phyloP scores from a whole-genome alignment of 1,140 invertebrate species.

The Pogonus chalceus region DNA sequence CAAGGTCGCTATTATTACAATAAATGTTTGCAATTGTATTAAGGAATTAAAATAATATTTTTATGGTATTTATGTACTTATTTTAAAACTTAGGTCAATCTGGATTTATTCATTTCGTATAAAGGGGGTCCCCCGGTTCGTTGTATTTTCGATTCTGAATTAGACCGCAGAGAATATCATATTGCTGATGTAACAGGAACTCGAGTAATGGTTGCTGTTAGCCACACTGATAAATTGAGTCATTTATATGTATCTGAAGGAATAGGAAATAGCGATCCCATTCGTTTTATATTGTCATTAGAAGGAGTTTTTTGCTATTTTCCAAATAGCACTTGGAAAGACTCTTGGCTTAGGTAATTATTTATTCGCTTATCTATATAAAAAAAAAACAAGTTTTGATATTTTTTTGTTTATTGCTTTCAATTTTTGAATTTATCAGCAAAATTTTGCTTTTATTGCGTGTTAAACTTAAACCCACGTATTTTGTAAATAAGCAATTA shows the following conservation, averaged over 20 bases:
- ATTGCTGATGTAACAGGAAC: slow-evolving; percentile 73
- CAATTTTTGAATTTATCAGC: background rate
- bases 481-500: too few relatives aligned
- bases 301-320: slow-evolving; percentile 76
- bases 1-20: too few relatives aligned
- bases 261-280: slow-evolving; percentile 43
- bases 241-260: slow-evolving; percentile 70
- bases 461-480: too few relatives aligned
- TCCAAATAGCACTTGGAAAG: slow-evolving; percentile 65
- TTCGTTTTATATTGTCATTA: slow-evolving; percentile 67
- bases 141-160: slow-evolving; percentile 62
- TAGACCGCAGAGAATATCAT: slow-evolving; percentile 60
- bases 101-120: slow-evolving; percentile 72
- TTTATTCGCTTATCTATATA: background rate
- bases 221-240: slow-evolving; percentile 58
- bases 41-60: too few relatives aligned
- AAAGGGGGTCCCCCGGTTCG: slow-evolving; percentile 56
- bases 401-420: slow-evolving; percentile 3
- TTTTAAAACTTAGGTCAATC: slow-evolving; percentile 46
- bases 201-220: slow-evolving; percentile 73
- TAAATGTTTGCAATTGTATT: too few relatives aligned
- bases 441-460: too few relatives aligned
- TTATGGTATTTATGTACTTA: too few relatives aligned
- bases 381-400: too few relatives aligned
- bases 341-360: slow-evolving; percentile 74